Evolutionary conservation across 2,797 vertebrate species (phyloP), one percentile per base, ranked within the genome.

Genomic region (Anomalospiza imberbis): DNA sequence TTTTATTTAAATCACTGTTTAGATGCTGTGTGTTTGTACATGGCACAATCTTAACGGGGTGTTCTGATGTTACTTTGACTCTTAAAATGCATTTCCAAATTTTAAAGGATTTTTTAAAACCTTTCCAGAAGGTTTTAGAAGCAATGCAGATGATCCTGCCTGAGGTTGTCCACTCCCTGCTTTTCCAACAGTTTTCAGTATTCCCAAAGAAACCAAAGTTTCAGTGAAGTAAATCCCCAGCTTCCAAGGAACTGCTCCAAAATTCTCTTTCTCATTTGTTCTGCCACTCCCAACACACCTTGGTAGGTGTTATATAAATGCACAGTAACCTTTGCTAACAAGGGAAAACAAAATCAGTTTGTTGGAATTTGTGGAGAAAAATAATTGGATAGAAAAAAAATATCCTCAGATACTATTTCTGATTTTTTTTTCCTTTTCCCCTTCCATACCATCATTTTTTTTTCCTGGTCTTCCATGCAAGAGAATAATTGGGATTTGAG

Each of bases 91-190:
- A 6, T 17, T 85, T 68, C 42, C 32, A 9, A 5, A 29, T 45
- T n/a, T 38, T 29, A 17, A 60, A 67, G 22, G 45, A 17, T 11
- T 60, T 58, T 67, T 67, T 4, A 13, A 60, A 24, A 7, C 45
- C 8, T 38, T 45, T 38, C 62, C 62, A 67, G 86, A 16, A 54
- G n/a, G 36, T 17, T 34, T 63, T 55, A 25, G 60, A 16, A 60
- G 61, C 50, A n/a, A 6, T 9, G 13, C 21, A 31, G 47, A 1
- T 38, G 38, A 78, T 55, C 15, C 10, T 60, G 32, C 10, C 31
- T 12, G 32, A 29, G 47, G 36, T 3, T 6, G 9, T 24, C 18
- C 2, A 1, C 12, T 8, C 6, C 0, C 42, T 53, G 42, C 16
- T 62, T 50, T 85, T 62, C 70, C 54, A 72, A 2, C 4, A 21